Evolutionary conservation across 2,888 invertebrate species (phyloP), one percentile per base, ranked within the genome.

Genomic region (Parochlus steinenii): DNA sequence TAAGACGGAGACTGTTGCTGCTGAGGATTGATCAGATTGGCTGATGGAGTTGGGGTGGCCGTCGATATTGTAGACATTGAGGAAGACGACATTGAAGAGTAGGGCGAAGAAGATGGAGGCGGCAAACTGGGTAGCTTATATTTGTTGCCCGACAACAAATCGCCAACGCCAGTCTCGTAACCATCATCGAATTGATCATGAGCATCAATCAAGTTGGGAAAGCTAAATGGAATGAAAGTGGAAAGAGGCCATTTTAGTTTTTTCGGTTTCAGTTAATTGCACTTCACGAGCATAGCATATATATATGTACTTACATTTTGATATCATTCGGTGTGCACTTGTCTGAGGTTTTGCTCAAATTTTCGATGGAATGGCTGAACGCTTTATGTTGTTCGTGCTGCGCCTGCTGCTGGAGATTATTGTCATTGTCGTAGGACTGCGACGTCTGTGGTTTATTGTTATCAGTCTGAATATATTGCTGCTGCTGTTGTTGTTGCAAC

Each of bases 141-240:
- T 30, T 36, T 36, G 33, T 54, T 58, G 1, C 56, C 55, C 2
- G 57, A 57, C 16, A 58, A 41, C n/a, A 56, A 51, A 47, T 58
- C 71, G 51, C 70, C 70, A 47, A 68, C 80, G 62, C 82, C 79
- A 47, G 85, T 83, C 66, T 85, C 85, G 65, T 86, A 86, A 45
- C 85, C 85, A 65, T 86, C 85, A 65, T 86, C 85, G 16, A 24
- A 36, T 19, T 36, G 27, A 36, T 36, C 27, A 23, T 26, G 26
- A 34, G 27, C 28, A 19, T 36, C 36, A 30, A 36, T 36, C 22
- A 36, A 30, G 30, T 36, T 36, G 24, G 36, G 36, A 19, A 16
- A 36, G n/a, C 36, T 36, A 23, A 18, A 28, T 18, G 14, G n/a
- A 25, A 25, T 7, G 23, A 23, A 23, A 23, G 23, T n/a, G n/a